Conservation (phyloP, 2,797 vertebrate genomes). For the Odontamblyopus lacepedii region DNA sequence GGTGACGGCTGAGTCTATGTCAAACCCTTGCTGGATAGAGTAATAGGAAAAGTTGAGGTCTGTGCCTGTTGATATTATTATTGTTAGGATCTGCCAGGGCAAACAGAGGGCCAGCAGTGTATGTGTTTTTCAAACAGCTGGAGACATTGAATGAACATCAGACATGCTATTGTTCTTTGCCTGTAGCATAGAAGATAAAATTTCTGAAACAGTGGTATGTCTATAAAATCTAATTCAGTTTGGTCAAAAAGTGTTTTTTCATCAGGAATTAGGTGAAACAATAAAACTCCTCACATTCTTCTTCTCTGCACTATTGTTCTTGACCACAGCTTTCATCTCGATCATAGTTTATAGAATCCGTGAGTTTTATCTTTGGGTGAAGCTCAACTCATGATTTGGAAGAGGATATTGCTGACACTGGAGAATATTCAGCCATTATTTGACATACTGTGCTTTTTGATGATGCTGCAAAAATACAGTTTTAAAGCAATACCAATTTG, state of each 20-base stretch:
- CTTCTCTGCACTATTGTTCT: constrained; percentile 13
- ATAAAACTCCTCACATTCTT: constrained; percentile 27
- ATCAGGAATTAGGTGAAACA: constrained; percentile 27
- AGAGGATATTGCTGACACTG: constrained; percentile 23
- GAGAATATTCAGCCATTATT: constrained; percentile 28
- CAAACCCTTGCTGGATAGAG: constrained; percentile 16
- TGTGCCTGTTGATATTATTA: constrained; percentile 33
- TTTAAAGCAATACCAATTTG: constrained; percentile 15
- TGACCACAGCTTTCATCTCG: no score
- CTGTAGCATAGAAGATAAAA: constrained; percentile 51
- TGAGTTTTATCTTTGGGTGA: neutral
- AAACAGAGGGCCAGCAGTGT: constrained; percentile 28
- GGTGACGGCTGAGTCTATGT: constrained; percentile 8
- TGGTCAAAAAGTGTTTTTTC: constrained; percentile 37
- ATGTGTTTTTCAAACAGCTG: constrained; percentile 47
- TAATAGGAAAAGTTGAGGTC: constrained; percentile 27
- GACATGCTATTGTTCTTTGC: constrained; percentile 49
- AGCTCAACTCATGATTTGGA: constrained; percentile 25
- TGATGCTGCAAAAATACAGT: neutral
- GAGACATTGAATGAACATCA: constrained; percentile 46
- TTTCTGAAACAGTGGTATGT: constrained; percentile 56
- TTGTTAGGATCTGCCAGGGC: constrained; percentile 35
- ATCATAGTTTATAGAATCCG: neutral
- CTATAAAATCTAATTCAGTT: constrained; percentile 50
- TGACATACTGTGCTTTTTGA: constrained; percentile 14